Percentiles rank a stretch among this genome's conserved stretches.
phyloP scores from a whole-genome alignment of 2,888 invertebrate genomes.

The Tanytarsus gracilentus region DNA sequence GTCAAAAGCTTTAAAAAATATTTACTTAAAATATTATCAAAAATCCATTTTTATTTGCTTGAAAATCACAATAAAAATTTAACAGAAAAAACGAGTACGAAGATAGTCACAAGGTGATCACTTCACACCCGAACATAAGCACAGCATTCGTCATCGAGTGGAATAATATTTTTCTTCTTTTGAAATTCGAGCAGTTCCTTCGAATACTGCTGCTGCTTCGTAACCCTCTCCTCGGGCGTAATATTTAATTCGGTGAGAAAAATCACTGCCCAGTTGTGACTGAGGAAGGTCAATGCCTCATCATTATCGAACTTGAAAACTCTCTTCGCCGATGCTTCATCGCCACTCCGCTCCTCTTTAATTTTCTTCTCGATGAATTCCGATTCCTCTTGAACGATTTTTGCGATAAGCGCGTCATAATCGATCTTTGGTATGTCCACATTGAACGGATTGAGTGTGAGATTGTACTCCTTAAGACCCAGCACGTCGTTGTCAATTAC shows the following conservation, averaged over 20 bases:
- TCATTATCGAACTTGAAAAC: not conserved
- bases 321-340: not conserved
- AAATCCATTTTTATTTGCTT: not conserved
- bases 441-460: not conserved
- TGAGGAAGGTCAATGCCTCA: not conserved
- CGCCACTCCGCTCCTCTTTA: not conserved
- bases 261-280: not conserved
- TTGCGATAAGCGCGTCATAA: not conserved
- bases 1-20: too few species aligned
- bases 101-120: too few species aligned
- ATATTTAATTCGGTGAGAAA: slow-evolving; percentile 3
- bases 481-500: not conserved
- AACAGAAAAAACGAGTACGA: not conserved
- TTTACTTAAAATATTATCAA: not conserved
- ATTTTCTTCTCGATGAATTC: not conserved
- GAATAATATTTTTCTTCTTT: not conserved
- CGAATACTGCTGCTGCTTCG: not conserved
- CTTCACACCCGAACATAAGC: too few species aligned
- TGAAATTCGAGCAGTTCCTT: not conserved
- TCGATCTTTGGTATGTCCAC: not conserved
- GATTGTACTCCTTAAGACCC: not conserved
- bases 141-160: not conserved
- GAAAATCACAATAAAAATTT: not conserved
- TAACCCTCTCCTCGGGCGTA: not conserved
- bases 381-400: not conserved